Evolutionary conservation across 2,113 vertebrate species (phyloP), one percentile per base, ranked within the genome.

Genomic region (Peromyscus leucopus): DNA sequence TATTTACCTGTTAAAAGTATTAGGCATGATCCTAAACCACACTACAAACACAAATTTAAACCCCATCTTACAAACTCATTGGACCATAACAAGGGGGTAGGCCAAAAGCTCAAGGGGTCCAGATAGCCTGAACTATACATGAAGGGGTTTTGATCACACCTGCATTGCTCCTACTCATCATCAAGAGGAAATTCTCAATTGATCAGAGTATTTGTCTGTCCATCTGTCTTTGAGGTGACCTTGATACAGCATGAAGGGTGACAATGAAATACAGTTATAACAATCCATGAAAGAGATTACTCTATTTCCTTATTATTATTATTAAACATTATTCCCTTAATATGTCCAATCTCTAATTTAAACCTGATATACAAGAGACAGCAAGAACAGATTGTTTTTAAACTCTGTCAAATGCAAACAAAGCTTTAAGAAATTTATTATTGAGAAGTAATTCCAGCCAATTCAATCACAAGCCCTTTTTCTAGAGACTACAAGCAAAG

Each of bases 201-300:
- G 28, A 72, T 4, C 51, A 28, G 86, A 76, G 86, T 74, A 13
- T 63, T 48, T 95, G 33, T 96, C 42, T 84, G 39, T 46, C 59
- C 42, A 39, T 91, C 0, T 61, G 61, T 4, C 0, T 61, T 59
- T 4, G 0, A 80, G 67, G 71, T 31, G 46, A 75, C 46, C 46
- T 12, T 48, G 87, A 98, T 87, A 61, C 9, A 28, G 85, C 48
- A 95, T 2, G 94, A 98, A 95, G 75, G 86, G 88, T 94, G 86
- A 78, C 55, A 89, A 39, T 57, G 76, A 31, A 97, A 63, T 0
- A 21, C 96, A 91, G 93, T 80, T 63, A 5, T n/a, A n/a, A 80
- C 72, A 94, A 74, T 5, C 89, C 76, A n/a, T 3, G 59, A 12
- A 28, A 79, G 22, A 95, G 31, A 84, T 46, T 55, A 85, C 42